These are phyloP conservation scores for Lutjanus erythropterus DNA, from an alignment of 2,113 vertebrate genomes.

Conservation along the genomic window DNA sequence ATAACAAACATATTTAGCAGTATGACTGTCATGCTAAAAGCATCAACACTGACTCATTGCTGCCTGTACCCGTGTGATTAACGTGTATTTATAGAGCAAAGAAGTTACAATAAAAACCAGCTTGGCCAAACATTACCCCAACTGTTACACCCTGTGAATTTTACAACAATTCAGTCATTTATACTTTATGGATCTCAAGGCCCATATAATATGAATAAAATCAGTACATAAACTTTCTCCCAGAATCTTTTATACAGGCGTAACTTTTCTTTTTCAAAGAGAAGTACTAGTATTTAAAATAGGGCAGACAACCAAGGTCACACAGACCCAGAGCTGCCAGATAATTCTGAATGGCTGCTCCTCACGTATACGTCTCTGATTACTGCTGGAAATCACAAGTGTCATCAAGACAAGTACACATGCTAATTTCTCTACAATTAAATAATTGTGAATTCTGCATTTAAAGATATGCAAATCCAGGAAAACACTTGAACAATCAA, in stretches of 20 bases:
- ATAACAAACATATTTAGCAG: conserved; percentile 34
- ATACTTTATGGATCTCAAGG: conserved; percentile 11
- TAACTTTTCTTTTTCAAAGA: not conserved
- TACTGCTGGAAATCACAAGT: conserved; percentile 18
- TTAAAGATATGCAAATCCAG: conserved; percentile 4
- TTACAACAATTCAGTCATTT: conserved; percentile 4
- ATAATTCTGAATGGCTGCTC: conserved; percentile 13
- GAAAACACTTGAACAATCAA: conserved; percentile 3
- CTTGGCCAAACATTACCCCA: conserved; percentile 2
- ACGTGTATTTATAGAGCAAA: conserved; percentile 15
- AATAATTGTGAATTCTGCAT: not conserved
- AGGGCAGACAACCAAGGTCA: not conserved
- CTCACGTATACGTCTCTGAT: conserved; percentile 2
- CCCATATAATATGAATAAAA: not conserved
- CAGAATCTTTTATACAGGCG: not conserved
- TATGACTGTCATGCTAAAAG: conserved; percentile 15
- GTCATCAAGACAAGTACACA: conserved; percentile 1
- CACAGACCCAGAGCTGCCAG: not conserved
- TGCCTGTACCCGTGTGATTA: conserved; percentile 8
- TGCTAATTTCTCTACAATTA: not conserved
- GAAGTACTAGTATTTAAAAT: not conserved
- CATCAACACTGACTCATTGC: conserved; percentile 18
- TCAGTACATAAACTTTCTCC: conserved; percentile 5
- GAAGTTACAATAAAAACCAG: conserved; percentile 21
- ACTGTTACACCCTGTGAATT: conserved; percentile 13